phyloP scores from a whole-genome alignment of 2,888 invertebrate genomes.

The Crematogaster levior region DNA sequence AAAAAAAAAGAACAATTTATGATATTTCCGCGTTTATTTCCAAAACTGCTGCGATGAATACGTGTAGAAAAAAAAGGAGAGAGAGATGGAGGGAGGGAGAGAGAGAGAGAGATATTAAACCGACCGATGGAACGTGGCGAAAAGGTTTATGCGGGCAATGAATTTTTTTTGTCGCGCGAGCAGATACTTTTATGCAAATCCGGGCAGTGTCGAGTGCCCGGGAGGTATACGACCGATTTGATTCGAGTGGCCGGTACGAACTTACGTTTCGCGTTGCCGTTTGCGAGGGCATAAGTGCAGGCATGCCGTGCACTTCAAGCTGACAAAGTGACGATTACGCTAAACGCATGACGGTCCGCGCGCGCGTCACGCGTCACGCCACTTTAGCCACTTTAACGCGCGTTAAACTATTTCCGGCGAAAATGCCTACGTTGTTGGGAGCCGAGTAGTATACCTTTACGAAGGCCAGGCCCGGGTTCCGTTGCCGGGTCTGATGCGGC shows the following conservation, averaged over 20 bases:
- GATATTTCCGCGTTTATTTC: not conserved
- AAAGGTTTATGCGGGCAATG: constrained; percentile 47
- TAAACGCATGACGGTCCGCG: constrained; percentile 82
- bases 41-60: constrained; percentile 37
- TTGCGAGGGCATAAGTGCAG: constrained; percentile 72
- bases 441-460: constrained; percentile 69
- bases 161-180: constrained; percentile 45
- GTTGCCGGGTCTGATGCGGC: not conserved
- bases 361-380: constrained; percentile 84
- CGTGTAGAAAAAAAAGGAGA: not conserved
- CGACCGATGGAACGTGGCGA: constrained; percentile 21
- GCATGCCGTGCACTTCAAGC: constrained; percentile 79
- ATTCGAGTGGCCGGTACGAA: constrained; percentile 67
- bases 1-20: not conserved
- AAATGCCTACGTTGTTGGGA: constrained; percentile 76
- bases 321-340: constrained; percentile 83
- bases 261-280: constrained; percentile 62
- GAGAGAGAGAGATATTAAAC: constrained; percentile 5
- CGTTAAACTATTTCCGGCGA: constrained; percentile 85
- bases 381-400: constrained; percentile 84
- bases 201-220: constrained; percentile 42
- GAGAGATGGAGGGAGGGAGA: too few relatives aligned
- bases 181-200: constrained; percentile 51
- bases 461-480: constrained; percentile 52
- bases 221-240: constrained; percentile 59